Percentiles rank a stretch among this genome's conserved stretches.
Evolutionary conservation across 2,888 invertebrate genomes (phyloP).

Genomic region (Eupeodes luniger): DNA sequence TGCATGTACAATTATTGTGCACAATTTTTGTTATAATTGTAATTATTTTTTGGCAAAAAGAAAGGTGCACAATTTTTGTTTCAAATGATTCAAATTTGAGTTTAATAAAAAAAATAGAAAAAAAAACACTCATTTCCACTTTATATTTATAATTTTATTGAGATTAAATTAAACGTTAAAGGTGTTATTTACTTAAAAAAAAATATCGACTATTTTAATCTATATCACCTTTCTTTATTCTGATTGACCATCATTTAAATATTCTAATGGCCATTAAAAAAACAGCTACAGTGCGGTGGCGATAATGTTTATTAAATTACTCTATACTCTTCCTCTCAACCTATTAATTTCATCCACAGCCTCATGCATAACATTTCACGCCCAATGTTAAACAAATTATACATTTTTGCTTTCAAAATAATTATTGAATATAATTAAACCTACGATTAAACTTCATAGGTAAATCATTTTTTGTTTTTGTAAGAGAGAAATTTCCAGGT

Average conservation of each 20-base stretch:
- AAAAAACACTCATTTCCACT: neutral
- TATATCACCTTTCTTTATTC: conserved; percentile 47
- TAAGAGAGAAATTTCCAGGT: conserved; percentile 18
- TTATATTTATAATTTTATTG: neutral
- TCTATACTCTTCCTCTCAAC: neutral
- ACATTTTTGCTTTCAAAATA: conserved; percentile 32
- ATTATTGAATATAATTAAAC: neutral
- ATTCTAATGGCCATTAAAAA: neutral
- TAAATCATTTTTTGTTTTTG: neutral
- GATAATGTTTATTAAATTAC: conserved; percentile 28
- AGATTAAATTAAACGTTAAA: neutral
- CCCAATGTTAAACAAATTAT: conserved; percentile 55
- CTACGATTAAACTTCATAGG: conserved; percentile 12
- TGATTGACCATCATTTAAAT: conserved; percentile 55
- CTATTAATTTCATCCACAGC: neutral
- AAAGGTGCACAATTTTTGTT: too few species aligned
- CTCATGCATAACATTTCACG: neutral
- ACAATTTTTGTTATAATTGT: too few species aligned
- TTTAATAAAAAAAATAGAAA: neutral
- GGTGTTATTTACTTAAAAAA: neutral
- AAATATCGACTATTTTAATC: conserved; percentile 46
- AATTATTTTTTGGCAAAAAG: too few species aligned
- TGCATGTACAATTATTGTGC: too few species aligned
- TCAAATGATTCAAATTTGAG: too few species aligned
- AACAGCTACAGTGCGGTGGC: neutral